Conservation (phyloP, 2,113 vertebrate species). For the Brachyistius frenatus region DNA sequence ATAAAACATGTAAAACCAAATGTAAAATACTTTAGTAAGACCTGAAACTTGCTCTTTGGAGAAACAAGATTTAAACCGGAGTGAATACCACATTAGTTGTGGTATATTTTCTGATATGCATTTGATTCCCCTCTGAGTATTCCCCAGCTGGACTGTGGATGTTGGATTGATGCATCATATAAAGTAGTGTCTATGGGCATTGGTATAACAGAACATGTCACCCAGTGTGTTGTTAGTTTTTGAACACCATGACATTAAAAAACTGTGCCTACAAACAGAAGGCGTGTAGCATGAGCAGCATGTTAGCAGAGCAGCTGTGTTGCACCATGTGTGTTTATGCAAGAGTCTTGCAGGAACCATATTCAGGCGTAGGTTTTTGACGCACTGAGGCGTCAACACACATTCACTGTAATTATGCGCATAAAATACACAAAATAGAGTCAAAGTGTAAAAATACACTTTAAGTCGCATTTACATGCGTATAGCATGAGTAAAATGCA, state of each 20-base stretch:
- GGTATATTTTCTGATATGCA: too few relatives aligned
- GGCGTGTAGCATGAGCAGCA: neutral
- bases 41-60: neutral
- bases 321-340: neutral
- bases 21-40: neutral
- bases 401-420: neutral
- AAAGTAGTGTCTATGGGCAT: too few relatives aligned
- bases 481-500: neutral
- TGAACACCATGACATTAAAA: too few relatives aligned
- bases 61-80: neutral
- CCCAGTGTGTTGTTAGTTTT: too few relatives aligned
- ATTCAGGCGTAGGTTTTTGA: neutral
- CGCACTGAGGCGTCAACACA: neutral
- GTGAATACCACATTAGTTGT: too few relatives aligned
- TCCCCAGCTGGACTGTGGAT: neutral
- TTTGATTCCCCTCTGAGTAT: neutral
- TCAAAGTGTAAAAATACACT: neutral
- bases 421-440: neutral
- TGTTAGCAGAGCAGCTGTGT: neutral
- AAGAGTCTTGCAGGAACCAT: neutral
- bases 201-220: too few relatives aligned
- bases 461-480: neutral
- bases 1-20: neutral
- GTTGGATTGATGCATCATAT: too few relatives aligned
- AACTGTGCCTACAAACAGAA: too few relatives aligned